A percentile compares a stretch with the other conserved stretches of the same genome.
phyloP scores from a whole-genome alignment of 2,113 vertebrate genomes.

The Patagioenas fasciata region DNA sequence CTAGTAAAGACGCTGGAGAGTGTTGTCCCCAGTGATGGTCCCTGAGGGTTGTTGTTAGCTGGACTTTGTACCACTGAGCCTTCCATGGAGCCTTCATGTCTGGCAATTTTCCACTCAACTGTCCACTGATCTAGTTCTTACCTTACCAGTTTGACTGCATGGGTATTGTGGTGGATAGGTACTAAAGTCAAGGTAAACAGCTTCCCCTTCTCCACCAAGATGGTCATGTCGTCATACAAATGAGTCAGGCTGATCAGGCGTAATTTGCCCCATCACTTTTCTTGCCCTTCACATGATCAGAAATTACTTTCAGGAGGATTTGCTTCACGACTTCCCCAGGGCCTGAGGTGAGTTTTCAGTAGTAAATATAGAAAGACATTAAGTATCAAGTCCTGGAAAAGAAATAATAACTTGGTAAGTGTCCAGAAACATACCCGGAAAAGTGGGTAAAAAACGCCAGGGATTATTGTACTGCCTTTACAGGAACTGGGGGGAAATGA shows the following conservation, averaged over 20 bases:
- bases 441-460: not conserved
- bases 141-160: not conserved
- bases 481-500: not conserved
- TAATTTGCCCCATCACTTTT: not conserved
- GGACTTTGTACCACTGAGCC: not conserved
- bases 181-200: not conserved
- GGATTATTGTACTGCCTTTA: not conserved
- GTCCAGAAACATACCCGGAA: not conserved
- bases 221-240: not conserved
- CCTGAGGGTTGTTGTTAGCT: not conserved
- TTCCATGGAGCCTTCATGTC: not conserved
- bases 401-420: not conserved
- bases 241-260: not conserved
- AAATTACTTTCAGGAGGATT: not conserved
- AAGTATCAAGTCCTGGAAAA: not conserved
- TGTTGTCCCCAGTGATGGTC: fast-evolving
- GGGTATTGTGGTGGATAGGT: not conserved
- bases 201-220: not conserved
- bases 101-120: not conserved
- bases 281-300: not conserved
- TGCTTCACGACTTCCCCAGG: not conserved
- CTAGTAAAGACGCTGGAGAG: not conserved
- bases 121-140: not conserved
- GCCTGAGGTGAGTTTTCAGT: not conserved
- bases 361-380: not conserved